phyloP scores from a whole-genome alignment of 2,113 vertebrate genomes.

The Stercorarius parasiticus region DNA sequence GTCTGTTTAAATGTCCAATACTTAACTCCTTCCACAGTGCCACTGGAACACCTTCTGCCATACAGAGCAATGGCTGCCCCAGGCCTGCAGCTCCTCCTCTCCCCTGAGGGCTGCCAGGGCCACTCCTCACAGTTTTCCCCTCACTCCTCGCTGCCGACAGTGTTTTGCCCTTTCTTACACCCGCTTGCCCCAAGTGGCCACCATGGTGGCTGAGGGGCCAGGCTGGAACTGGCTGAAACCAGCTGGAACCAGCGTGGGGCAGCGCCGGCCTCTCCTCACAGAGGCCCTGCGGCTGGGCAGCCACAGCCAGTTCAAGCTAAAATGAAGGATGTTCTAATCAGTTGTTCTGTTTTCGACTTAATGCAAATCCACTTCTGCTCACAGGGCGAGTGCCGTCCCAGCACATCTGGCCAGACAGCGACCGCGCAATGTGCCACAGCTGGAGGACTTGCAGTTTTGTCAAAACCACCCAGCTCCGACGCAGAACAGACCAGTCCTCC shows the following conservation, averaged over 20 bases:
- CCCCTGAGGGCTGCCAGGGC: neutral
- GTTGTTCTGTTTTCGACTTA: neutral
- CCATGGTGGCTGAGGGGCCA: rapidly evolving
- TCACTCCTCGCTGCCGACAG: rapidly evolving
- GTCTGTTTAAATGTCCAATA: too few relatives aligned
- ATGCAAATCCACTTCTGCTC: neutral
- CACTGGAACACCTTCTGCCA: too few relatives aligned
- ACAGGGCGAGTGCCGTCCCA: neutral
- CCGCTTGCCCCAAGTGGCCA: rapidly evolving
- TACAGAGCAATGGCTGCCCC: neutral
- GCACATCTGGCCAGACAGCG: neutral
- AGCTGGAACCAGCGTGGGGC: rapidly evolving
- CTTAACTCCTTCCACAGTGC: neutral
- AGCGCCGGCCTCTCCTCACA: neutral
- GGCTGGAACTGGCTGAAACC: neutral
- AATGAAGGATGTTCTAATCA: neutral
- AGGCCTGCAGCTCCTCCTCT: neutral
- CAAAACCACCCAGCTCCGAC: neutral
- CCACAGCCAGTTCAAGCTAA: neutral
- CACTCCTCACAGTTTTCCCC: neutral
- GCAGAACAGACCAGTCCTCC: neutral
- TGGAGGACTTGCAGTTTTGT: neutral
- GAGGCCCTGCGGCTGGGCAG: neutral
- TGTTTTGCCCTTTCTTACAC: neutral
- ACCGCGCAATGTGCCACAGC: neutral